phyloP scores from a whole-genome alignment of 2,797 vertebrate species.

The Gymnopithys bicolor region DNA sequence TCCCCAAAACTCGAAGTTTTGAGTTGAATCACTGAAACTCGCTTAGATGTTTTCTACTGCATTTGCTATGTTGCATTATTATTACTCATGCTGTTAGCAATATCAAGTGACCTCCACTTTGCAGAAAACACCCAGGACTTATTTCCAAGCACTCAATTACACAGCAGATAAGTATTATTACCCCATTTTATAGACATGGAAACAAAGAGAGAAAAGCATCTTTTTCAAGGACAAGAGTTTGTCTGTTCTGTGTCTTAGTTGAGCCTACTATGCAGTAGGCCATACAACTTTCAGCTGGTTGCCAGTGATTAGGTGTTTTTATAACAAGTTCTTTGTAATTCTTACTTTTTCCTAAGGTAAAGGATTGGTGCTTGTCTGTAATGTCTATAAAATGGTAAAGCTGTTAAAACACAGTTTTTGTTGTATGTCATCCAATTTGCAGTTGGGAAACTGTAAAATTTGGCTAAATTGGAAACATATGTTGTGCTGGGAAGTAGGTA shows the following conservation, averaged over 20 bases:
- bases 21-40: slow-evolving; percentile 6
- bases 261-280: not conserved
- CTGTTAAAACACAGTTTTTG: slow-evolving; percentile 65
- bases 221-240: not conserved
- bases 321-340: slow-evolving; percentile 39
- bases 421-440: slow-evolving; percentile 66
- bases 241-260: not conserved
- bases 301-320: slow-evolving; percentile 45
- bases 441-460: slow-evolving; percentile 51
- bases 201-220: not conserved
- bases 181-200: not conserved
- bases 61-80: not conserved
- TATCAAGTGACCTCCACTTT: not conserved
- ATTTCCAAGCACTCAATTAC: slow-evolving; percentile 13
- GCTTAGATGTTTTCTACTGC: not conserved
- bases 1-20: slow-evolving; percentile 34
- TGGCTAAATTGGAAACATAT: slow-evolving; percentile 52
- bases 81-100: not conserved
- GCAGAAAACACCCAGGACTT: not conserved
- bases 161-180: not conserved
- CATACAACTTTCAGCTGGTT: not conserved
- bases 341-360: slow-evolving; percentile 52
- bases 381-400: slow-evolving; percentile 59
- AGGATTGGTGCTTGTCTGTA: slow-evolving; percentile 2
- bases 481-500: slow-evolving; percentile 14